A percentile compares a stretch with the other conserved stretches of the same genome.
Evolutionary conservation across 2,797 vertebrate genomes (phyloP).

Genomic region (Apogon hyalosoma): DNA sequence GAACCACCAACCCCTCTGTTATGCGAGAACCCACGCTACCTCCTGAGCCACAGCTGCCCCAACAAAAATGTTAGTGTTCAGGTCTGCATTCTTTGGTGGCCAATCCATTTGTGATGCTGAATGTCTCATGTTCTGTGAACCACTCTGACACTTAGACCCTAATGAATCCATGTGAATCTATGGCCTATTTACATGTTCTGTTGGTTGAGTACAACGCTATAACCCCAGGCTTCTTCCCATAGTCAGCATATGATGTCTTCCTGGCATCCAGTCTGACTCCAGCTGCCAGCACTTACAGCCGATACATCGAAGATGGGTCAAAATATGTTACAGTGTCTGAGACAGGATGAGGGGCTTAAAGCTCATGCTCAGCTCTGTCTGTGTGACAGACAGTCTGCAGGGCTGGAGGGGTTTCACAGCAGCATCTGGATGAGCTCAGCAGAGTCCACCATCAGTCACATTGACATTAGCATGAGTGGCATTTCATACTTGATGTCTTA

Average conservation of each 20-base stretch:
- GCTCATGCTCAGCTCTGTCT: background rate
- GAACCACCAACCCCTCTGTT: too few relatives aligned
- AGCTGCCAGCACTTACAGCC: conserved; percentile 40
- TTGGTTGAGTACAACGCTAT: too few relatives aligned
- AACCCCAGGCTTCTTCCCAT: too few relatives aligned
- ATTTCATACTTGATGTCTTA: background rate
- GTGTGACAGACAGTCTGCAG: conserved; percentile 2
- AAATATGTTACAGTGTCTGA: background rate
- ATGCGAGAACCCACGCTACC: too few relatives aligned
- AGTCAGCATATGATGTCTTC: conserved; percentile 4
- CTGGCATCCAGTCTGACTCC: conserved; percentile 8
- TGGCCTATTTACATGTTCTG: too few relatives aligned
- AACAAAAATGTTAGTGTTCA: too few relatives aligned
- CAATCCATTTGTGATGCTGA: too few relatives aligned
- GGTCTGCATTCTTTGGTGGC: too few relatives aligned
- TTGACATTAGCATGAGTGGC: background rate
- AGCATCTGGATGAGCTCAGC: conserved; percentile 4
- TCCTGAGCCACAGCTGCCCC: too few relatives aligned
- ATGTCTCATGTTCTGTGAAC: too few relatives aligned
- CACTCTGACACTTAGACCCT: too few relatives aligned
- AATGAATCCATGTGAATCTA: too few relatives aligned
- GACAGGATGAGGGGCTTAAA: conserved; percentile 22
- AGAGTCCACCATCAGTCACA: conserved; percentile 1
- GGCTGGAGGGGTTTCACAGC: background rate
- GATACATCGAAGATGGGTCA: conserved; percentile 9